Evolutionary conservation across 1,140 invertebrate species (phyloP), one percentile per base, ranked within the genome.

Genomic region (Drosophila carrolli): DNA sequence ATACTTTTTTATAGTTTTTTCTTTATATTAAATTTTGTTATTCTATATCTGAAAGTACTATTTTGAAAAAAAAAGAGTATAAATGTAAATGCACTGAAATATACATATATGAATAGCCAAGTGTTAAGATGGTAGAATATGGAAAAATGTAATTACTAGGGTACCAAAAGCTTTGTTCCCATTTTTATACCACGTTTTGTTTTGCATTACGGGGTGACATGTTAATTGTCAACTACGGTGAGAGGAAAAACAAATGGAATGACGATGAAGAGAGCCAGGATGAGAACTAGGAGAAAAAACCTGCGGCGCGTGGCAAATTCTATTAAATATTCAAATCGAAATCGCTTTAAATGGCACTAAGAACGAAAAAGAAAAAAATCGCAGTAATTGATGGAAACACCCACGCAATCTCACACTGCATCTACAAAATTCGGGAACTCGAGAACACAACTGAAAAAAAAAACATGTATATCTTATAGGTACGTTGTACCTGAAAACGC

Each of bases 301-400:
- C 54, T 81, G 51, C 29, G 38, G 81, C 73, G 81, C 78, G 78
- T 85, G 82, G 78, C 74, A 63, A 66, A 57, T 86, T 86, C 70
- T 75, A 78, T 75, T 72, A 72, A 86, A 81, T 85, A 85, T 85
- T 72, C 61, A 81, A 86, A 78, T 82, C 47, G 38, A 75, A 86
- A 71, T 67, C 50, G 61, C 46, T 84, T 51, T 56, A 67, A 76
- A 67, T 72, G 56, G 56, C 70, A 53, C 50, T 32, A 43, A 19
- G 23, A 19, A 8, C 16, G 6, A 40, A 32, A 13, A 40, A 53
- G 14, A 38, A 37, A 2, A 63, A 78, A 82, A 82, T 82, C 70
- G 80, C 75, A 53, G 56, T 83, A 82, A 82, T 75, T 82, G 75
- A 43, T 56, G 32, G 35, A 54, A 50, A 38, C 72, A 53, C 32